Conservation (phyloP, 2,113 vertebrate genomes). For the Ramphastos sulfuratus region DNA sequence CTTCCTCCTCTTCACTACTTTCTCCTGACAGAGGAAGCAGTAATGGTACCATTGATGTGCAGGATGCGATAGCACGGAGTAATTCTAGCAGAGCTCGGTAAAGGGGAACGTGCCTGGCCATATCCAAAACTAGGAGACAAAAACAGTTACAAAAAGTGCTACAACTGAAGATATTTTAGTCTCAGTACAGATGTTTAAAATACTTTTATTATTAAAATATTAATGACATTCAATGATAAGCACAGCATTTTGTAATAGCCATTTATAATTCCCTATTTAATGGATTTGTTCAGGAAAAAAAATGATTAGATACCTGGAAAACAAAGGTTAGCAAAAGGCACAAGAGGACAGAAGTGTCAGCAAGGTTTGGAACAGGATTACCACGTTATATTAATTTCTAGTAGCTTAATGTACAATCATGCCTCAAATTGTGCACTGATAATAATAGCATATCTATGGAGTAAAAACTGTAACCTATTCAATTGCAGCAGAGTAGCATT, state of each 20-base stretch:
- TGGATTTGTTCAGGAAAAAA: not conserved
- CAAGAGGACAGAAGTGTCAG: not conserved
- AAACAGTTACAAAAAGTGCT: not conserved
- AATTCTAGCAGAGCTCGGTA: constrained; percentile 94
- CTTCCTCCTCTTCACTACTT: constrained; percentile 86
- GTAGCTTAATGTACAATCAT: not conserved
- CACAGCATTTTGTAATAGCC: not conserved
- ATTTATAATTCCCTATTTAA: not conserved
- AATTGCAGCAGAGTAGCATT: not conserved
- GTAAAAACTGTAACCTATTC: not conserved
- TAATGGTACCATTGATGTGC: constrained; percentile 89
- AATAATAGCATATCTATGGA: accelerated
- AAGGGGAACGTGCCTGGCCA: constrained; percentile 96
- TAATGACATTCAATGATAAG: not conserved
- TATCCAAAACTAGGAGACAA: constrained; percentile 86
- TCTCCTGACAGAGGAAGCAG: constrained; percentile 90
- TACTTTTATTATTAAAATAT: not conserved
- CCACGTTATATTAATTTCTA: not conserved
- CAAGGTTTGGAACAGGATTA: not conserved
- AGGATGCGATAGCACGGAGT: constrained; percentile 93
- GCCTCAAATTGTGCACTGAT: not conserved
- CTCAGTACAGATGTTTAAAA: not conserved
- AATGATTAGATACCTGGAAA: not conserved
- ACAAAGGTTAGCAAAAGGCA: not conserved
- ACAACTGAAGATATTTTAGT: not conserved